phyloP scores from a whole-genome alignment of 37 sponge, comb jelly and placozoan genomes.

The Bolinopsis microptera region DNA sequence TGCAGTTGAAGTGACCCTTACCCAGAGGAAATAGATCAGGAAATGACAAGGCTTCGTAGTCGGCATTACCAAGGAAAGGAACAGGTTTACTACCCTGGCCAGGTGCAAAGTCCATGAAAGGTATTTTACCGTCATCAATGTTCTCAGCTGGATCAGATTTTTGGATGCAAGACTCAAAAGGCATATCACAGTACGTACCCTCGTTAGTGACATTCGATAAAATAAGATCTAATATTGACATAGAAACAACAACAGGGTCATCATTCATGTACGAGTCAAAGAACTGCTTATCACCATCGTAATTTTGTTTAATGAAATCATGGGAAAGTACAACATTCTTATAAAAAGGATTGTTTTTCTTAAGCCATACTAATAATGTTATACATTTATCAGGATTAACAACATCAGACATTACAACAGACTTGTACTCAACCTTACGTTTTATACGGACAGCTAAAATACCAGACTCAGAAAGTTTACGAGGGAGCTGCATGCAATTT shows the following conservation, averaged over 20 bases:
- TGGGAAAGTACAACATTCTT: background rate
- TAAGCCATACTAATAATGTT: background rate
- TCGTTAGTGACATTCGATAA: background rate
- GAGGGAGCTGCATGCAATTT: background rate
- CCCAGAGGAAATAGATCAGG: conserved; percentile 21
- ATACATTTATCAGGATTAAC: background rate
- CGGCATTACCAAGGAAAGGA: background rate
- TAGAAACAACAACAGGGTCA: background rate
- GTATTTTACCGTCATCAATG: background rate
- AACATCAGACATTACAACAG: background rate
- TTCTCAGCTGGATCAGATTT: background rate
- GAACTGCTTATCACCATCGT: background rate
- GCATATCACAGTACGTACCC: background rate
- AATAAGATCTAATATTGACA: background rate
- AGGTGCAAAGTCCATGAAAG: conserved; percentile 18
- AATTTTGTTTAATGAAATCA: background rate
- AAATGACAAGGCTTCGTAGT: background rate
- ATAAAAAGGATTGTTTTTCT: background rate
- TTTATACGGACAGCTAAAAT: background rate
- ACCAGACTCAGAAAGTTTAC: background rate
- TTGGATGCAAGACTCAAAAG: background rate
- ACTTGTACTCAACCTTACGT: background rate
- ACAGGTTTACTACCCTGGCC: background rate
- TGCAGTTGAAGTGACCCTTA: background rate
- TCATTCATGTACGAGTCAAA: background rate